Evolutionary conservation across 2,888 invertebrate genomes (phyloP).

Genomic region (Invenusta paracnida): DNA sequence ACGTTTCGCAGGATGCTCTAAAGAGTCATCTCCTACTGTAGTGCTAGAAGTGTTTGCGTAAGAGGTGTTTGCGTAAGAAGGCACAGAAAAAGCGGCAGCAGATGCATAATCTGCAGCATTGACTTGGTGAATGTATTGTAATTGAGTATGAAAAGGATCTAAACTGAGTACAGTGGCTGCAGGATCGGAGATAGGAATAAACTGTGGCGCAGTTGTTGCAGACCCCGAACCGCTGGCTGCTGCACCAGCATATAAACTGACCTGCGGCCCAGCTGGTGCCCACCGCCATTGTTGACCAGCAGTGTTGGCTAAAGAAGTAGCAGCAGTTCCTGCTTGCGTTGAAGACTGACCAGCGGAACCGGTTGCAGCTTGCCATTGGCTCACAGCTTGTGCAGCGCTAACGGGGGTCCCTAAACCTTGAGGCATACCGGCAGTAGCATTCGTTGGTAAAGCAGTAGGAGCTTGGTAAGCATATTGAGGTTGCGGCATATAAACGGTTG

Average conservation of each 20-base stretch:
- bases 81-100: not conserved
- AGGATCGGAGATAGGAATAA: not conserved
- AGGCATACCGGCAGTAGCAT: not conserved
- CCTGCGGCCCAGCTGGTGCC: slow-evolving; percentile 1
- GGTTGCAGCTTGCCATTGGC: slow-evolving; percentile 1
- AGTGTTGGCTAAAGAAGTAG: not conserved
- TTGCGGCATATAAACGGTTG: not conserved
- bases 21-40: not conserved
- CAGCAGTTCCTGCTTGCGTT: not conserved
- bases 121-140: not conserved
- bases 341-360: not conserved
- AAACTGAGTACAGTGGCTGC: not conserved
- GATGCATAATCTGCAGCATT: not conserved
- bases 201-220: not conserved
- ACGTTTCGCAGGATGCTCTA: not conserved
- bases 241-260: slow-evolving; percentile 17
- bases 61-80: not conserved
- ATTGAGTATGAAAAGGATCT: not conserved
- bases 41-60: not conserved
- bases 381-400: slow-evolving; percentile 3
- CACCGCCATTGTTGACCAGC: not conserved
- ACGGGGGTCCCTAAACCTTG: not conserved
- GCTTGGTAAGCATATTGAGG: slow-evolving; percentile 12
- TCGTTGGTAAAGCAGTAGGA: not conserved
- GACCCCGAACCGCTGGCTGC: not conserved